A percentile compares a stretch with the other conserved stretches of the same genome.
These are phyloP conservation scores for Cylindroiulus punctatus DNA, from an alignment of 2,888 invertebrate species.

Conservation along the genomic window DNA sequence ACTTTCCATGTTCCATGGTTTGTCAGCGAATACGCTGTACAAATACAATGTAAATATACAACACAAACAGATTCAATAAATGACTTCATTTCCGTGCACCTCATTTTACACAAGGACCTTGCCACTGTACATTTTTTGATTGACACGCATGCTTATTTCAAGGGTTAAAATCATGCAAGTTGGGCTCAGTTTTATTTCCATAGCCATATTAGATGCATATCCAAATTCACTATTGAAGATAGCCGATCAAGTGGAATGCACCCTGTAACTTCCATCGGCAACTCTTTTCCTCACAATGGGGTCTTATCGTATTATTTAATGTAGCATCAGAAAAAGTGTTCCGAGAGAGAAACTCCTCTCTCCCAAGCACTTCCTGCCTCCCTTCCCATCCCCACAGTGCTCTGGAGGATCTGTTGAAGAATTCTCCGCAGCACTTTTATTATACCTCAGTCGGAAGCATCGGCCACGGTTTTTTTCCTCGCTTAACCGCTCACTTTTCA, in stretches of 20 bases:
- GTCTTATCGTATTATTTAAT: slow-evolving; percentile 27
- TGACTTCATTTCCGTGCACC: no score
- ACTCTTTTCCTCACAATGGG: slow-evolving; percentile 12
- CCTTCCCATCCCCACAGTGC: background rate
- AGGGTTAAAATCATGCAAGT: no score
- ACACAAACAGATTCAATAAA: no score
- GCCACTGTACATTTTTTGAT: no score
- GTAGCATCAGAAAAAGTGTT: slow-evolving; percentile 1
- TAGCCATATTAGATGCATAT: no score
- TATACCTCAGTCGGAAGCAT: background rate
- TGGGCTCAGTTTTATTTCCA: no score
- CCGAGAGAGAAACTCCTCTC: background rate
- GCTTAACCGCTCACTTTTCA: slow-evolving; percentile 34
- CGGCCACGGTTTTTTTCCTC: background rate
- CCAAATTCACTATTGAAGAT: no score
- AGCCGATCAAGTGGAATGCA: background rate
- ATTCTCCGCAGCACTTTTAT: slow-evolving; percentile 13
- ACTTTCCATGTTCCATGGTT: no score
- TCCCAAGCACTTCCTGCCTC: slow-evolving; percentile 1
- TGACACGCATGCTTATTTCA: no score
- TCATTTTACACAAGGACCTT: no score
- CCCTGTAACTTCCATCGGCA: background rate
- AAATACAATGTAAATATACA: no score
- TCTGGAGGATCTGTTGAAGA: slow-evolving; percentile 38
- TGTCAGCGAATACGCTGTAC: no score